Evolutionary conservation across 2,888 invertebrate genomes (phyloP), one percentile per base, ranked within the genome.

Genomic region (Drosophila falleni): DNA sequence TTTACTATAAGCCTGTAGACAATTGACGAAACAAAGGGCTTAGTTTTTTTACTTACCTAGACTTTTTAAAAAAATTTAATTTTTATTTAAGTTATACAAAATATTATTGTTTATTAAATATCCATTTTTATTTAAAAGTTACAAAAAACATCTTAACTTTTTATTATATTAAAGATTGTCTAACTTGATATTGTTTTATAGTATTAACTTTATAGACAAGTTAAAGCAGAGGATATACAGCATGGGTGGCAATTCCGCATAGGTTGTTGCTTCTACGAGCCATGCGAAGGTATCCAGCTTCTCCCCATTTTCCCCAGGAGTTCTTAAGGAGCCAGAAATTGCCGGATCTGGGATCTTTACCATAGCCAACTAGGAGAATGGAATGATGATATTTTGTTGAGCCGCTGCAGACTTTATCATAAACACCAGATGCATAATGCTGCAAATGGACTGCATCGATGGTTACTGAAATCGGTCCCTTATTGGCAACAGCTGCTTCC

Each of bases 271-370:
- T 56, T 3, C 41, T 41, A 13, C 61, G 95, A 0, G 97, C 94
- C 96, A 98, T 98, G 0, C 98, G 94, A 0, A 98, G 95, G 89
- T 98, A 98, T 0, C 98, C 98, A 90, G 97, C 97, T 90, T 98
- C 98, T n/a, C 98, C 98, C 98, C 98, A 98, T 0, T 97, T 98
- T 0, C 97, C 98, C 98, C 98, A 98, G 0, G 97, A 97, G 93
- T 98, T 98, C 93, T 98, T 98, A 8, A 98, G 93, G 47, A 98
- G 93, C 98, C 98, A 98, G 92, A 97, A 98, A 59, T 95, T 94
- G 88, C 96, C 93, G 0, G 96, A 96, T 81, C 96, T 46, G n/a
- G 33, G 11, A 63, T 68, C 63, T 0, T 13, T 39, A 5, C 62
- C 68, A n/a, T 58, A 68, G 23, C 68, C 68, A 8, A 68, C 31